Percentiles rank a stretch among this genome's conserved stretches.
phyloP scores from a whole-genome alignment of 30 jellyfish, hydroid and myxozoan genomes.

The Cassiopea xamachana region DNA sequence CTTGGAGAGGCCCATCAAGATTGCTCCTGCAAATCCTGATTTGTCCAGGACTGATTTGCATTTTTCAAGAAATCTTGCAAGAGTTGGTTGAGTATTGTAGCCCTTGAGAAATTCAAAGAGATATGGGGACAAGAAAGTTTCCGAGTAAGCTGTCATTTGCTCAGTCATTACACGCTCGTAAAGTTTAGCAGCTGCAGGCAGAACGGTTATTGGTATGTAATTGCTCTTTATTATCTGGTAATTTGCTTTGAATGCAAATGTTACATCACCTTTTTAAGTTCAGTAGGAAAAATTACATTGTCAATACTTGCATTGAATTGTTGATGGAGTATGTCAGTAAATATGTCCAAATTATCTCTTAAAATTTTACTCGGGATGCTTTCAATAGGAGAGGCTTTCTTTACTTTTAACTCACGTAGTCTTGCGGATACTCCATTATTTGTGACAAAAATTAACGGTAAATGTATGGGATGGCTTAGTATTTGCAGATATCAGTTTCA shows the following conservation, averaged over 20 bases:
- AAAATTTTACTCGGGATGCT: no score
- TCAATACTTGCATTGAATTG: no score
- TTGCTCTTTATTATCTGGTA: slow-evolving; percentile 21
- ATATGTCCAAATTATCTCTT: background rate
- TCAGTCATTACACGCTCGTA: slow-evolving; percentile 21
- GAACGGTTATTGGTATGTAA: slow-evolving; percentile 42
- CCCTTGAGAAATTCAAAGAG: slow-evolving; percentile 42
- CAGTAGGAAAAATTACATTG: background rate
- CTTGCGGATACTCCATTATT: no score
- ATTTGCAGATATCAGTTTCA: no score
- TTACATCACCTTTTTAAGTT: slow-evolving; percentile 11
- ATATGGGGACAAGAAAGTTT: slow-evolving; percentile 13
- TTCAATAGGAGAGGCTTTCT: no score
- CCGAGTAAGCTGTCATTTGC: slow-evolving; percentile 9
- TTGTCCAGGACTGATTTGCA: slow-evolving; percentile 26
- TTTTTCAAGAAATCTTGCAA: slow-evolving; percentile 15
- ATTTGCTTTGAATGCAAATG: slow-evolving; percentile 4
- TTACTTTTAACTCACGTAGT: no score
- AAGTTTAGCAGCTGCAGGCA: slow-evolving; percentile 32
- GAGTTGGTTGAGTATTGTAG: slow-evolving; percentile 23
- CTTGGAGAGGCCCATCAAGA: slow-evolving; percentile 42
- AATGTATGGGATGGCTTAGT: no score
- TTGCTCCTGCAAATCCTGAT: slow-evolving; percentile 22
- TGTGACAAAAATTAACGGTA: no score
- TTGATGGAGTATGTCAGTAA: slow-evolving; percentile 19